These are phyloP conservation scores for Sphaeridia pumilis DNA, from an alignment of 2,888 invertebrate genomes.

Conservation along the genomic window DNA sequence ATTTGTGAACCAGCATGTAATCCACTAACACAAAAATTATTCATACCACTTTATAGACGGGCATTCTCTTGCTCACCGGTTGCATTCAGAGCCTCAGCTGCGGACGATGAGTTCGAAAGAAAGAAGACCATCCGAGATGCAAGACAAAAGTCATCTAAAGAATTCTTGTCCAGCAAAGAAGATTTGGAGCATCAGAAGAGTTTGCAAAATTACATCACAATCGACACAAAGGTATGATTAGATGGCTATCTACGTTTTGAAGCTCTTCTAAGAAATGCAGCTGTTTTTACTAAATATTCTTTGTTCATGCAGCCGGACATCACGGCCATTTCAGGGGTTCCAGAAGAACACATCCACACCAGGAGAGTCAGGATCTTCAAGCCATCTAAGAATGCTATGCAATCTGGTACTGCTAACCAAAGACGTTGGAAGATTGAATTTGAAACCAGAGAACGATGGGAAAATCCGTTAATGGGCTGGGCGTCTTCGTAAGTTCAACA, in stretches of 20 bases:
- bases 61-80: conserved; percentile 1
- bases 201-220: conserved; percentile 47
- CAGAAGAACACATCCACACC: conserved; percentile 74
- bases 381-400: conserved; percentile 91
- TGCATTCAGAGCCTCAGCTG: neutral
- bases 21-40: no score
- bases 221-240: conserved; percentile 47
- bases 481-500: conserved; percentile 68
- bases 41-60: no score
- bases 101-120: neutral
- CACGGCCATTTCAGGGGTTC: conserved; percentile 66
- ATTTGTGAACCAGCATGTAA: no score
- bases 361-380: conserved; percentile 78
- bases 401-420: conserved; percentile 85
- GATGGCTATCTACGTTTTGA: no score
- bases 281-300: no score
- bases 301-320: conserved; percentile 55
- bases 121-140: neutral
- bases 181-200: conserved; percentile 44
- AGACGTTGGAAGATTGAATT: conserved; percentile 90
- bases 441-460: conserved; percentile 93
- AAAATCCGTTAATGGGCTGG: conserved; percentile 99
- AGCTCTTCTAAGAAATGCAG: no score
- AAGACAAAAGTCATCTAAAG: conserved; percentile 35
- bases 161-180: conserved; percentile 45